Evolutionary conservation across 2,113 vertebrate genomes (phyloP).

Genomic region (Sialia sialis): DNA sequence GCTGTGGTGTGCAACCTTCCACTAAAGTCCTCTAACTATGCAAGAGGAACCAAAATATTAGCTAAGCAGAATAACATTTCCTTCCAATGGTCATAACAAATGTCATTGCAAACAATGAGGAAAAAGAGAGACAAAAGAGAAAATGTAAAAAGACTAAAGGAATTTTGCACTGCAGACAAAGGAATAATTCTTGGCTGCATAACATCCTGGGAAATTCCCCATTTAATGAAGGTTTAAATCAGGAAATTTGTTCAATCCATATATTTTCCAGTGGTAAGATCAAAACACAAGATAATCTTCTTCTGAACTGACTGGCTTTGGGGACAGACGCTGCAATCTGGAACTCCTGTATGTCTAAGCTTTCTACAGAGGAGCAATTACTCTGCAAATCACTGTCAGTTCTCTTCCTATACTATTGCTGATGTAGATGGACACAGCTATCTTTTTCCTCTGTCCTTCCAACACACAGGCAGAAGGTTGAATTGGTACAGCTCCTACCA

Average conservation of each 20-base stretch:
- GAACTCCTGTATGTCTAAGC: not conserved
- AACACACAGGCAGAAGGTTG: not conserved
- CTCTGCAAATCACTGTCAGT: not conserved
- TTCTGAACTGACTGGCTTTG: not conserved
- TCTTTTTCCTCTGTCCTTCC: not conserved
- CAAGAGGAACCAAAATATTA: conserved; percentile 25
- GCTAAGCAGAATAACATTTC: conserved; percentile 12
- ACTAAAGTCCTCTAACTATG: not conserved
- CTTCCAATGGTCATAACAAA: not conserved
- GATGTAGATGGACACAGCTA: not conserved
- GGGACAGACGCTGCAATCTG: not conserved
- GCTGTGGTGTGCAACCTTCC: not conserved
- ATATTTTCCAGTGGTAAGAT: not conserved
- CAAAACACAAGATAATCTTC: not conserved
- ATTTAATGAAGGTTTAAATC: not conserved
- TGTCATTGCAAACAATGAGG: not conserved
- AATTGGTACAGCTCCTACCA: not conserved
- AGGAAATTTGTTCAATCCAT: not conserved
- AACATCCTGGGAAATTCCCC: not conserved
- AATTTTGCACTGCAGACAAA: conserved; percentile 10
- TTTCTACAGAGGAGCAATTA: not conserved
- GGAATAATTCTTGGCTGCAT: not conserved
- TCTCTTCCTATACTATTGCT: not conserved
- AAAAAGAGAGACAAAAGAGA: conserved; percentile 8
- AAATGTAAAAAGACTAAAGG: not conserved